Conservation (phyloP, 2,113 vertebrate species). For the Rhinopithecus roxellana region DNA sequence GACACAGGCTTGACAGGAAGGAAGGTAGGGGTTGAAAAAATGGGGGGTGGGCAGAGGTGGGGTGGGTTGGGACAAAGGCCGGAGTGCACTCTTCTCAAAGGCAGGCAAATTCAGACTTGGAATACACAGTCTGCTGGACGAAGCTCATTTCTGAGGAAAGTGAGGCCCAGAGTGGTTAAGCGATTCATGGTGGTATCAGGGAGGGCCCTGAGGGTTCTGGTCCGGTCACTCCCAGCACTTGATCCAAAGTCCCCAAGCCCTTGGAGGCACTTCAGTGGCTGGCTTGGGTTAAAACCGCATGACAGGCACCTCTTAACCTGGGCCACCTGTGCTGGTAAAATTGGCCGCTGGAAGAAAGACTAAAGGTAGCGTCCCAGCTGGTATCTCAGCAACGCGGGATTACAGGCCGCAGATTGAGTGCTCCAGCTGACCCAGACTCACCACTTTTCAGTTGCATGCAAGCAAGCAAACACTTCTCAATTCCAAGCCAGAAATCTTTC, state of each 20-base stretch:
- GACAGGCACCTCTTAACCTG: not conserved
- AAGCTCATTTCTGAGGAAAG: not conserved
- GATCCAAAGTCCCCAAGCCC: not conserved
- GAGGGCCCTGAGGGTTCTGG: not conserved
- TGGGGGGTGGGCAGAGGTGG: accelerated
- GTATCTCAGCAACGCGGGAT: accelerated
- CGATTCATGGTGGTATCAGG: not conserved
- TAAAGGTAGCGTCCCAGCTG: accelerated
- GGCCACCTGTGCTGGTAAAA: not conserved
- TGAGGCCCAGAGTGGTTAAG: not conserved
- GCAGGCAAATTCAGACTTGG: too few species aligned
- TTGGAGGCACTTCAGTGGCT: too few species aligned
- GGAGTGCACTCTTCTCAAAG: not conserved
- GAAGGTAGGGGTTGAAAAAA: accelerated
- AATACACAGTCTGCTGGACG: not conserved
- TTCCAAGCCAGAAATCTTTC: not conserved
- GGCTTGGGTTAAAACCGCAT: accelerated
- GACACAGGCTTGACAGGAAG: accelerated
- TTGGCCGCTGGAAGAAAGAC: too few species aligned
- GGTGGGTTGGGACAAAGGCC: accelerated
- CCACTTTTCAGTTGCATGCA: too few species aligned
- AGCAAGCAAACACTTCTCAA: not conserved
- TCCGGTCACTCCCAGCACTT: too few species aligned
- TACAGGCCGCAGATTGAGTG: too few species aligned
- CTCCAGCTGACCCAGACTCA: accelerated